Conservation (phyloP, 2,888 invertebrate genomes). For the Mythimna lalbum region DNA sequence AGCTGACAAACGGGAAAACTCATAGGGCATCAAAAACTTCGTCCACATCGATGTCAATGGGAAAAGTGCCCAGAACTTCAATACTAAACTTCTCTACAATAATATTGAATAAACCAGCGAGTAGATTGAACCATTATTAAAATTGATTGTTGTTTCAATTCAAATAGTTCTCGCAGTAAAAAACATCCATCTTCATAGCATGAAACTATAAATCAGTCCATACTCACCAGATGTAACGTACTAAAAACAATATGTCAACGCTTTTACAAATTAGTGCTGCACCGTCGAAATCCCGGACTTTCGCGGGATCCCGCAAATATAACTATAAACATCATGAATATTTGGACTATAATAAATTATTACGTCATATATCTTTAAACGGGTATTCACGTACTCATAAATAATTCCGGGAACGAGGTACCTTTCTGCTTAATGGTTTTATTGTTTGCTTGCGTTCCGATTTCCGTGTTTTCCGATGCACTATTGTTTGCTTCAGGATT, state of each 20-base stretch:
- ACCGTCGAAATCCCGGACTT: constrained; percentile 21
- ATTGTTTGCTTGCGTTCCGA: constrained; percentile 52
- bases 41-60: no score
- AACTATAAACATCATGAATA: constrained; percentile 40
- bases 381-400: constrained; percentile 49
- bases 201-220: constrained; percentile 49
- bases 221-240: constrained; percentile 37
- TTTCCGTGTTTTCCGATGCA: constrained; percentile 29
- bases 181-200: constrained; percentile 28
- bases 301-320: constrained; percentile 38
- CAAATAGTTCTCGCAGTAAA: constrained; percentile 20
- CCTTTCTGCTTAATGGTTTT: constrained; percentile 47
- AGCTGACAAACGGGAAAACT: no score
- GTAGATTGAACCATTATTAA: constrained; percentile 36
- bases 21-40: no score
- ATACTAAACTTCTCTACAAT: constrained; percentile 4
- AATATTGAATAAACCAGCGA: constrained; percentile 16
- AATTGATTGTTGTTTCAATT: constrained; percentile 39
- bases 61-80: no score
- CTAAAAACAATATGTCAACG: constrained; percentile 58
- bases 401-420: constrained; percentile 41
- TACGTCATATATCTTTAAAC: constrained; percentile 47
- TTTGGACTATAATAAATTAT: constrained; percentile 56
- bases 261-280: constrained; percentile 55
- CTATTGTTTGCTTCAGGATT: constrained; percentile 8